Base-by-base conservation (phyloP, 2,797 vertebrate genomes). In the Thaleichthys pacificus region DNA sequence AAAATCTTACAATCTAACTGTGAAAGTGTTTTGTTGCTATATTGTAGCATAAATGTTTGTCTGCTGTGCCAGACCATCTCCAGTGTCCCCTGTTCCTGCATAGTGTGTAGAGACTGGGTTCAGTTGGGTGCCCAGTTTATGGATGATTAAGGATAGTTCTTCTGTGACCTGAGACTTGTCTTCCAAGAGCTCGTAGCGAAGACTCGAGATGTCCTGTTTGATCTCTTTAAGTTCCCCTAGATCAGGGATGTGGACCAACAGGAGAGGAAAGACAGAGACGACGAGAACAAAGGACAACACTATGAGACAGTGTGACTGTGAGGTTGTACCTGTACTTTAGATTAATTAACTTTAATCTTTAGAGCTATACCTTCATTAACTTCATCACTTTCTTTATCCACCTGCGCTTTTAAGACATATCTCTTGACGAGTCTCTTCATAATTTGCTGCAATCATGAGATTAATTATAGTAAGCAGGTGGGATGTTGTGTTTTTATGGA, bases 351-450 rank as follows among this genome's bases (percentile, higher is more conserved):
- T 12, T 47, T 47, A 11, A 12, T 12, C 42, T 47, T 21, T 61
- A 30, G 54, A 68, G 24, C 28, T 21, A 42, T 75, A 88, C 95
- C 95, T 93, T 96, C 95, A 57, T 96, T 95, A 49, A 96, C 95
- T 89, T 96, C 95, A 73, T 96, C 94, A 1, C 95, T 96, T 86
- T 96, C 95, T 88, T 93, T 95, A 89, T 96, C 95, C 71, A 95
- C 94, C 91, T 96, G 95, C 81, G 95, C 95, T 92, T 95, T 96
- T 89, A 96, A 84, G 74, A 96, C 94, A 0, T 95, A 96, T 17
- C 95, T 93, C 77, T 96, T 96, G 87, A 96, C 95, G 70, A 96
- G 93, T 77, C 95, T 93, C 82, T 95, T 95, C 95, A 96, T 96
- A 76, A 96, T 96, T 93, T 96, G 95, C 95, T 96, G 89, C 79